These are phyloP conservation scores for Sipha maydis DNA, from an alignment of 2,888 invertebrate genomes.

Conservation along the genomic window DNA sequence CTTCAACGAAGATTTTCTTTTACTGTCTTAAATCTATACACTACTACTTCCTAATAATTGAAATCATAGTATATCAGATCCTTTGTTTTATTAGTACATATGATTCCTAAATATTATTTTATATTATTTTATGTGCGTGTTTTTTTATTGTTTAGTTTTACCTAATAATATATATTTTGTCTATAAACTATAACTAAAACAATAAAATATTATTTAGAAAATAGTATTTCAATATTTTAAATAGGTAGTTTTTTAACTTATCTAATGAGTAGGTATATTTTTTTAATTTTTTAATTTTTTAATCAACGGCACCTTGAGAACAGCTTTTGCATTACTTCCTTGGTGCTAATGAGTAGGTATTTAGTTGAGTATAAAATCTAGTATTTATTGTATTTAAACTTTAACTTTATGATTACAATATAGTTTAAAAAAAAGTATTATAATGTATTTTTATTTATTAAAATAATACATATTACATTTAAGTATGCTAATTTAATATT, in stretches of 20 bases:
- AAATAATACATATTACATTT: too few species aligned
- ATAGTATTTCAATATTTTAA: conserved; percentile 31
- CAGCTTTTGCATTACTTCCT: too few species aligned
- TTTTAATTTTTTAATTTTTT: too few species aligned
- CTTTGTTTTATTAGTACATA: conserved; percentile 2
- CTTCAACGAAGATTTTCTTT: background rate
- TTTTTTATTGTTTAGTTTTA: conserved; percentile 45
- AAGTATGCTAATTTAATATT: too few species aligned
- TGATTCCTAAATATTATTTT: conserved; percentile 16
- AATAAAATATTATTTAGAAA: conserved; percentile 40
- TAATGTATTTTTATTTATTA: too few species aligned
- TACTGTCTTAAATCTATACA: background rate
- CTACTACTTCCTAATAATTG: background rate
- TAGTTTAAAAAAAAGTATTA: too few species aligned
- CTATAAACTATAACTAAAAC: background rate
- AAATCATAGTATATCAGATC: background rate
- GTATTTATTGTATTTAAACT: background rate
- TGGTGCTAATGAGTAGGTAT: background rate
- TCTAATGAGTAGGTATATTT: too few species aligned
- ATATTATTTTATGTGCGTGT: conserved; percentile 46
- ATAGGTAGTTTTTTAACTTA: conserved; percentile 15
- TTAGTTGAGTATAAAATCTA: background rate
- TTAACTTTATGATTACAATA: too few species aligned
- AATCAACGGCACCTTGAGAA: too few species aligned
- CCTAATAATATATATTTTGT: conserved; percentile 22